Percentiles rank a stretch among this genome's conserved stretches.
These are phyloP conservation scores for Pipistrellus pipistrellus DNA, from an alignment of 2,797 vertebrate species.

Conservation along the genomic window DNA sequence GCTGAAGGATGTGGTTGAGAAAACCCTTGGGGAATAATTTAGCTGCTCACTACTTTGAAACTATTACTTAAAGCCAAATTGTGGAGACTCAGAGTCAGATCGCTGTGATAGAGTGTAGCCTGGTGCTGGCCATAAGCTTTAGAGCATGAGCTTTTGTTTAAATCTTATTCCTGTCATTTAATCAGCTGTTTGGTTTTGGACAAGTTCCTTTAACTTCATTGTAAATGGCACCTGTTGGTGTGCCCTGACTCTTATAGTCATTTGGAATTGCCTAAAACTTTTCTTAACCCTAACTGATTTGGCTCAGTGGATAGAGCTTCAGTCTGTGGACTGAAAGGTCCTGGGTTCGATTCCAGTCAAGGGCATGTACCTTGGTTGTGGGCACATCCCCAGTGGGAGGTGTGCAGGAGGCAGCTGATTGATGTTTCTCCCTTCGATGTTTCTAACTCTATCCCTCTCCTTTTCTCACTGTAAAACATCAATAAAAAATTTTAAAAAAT, in stretches of 20 bases:
- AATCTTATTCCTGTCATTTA: background rate
- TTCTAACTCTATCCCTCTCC: too few species aligned
- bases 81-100: background rate
- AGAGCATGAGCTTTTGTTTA: conserved; percentile 8
- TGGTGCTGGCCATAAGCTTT: background rate
- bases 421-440: too few species aligned
- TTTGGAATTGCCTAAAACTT: conserved; percentile 44
- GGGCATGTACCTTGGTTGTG: too few species aligned
- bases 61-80: background rate
- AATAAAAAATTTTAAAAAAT: too few species aligned
- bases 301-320: too few species aligned
- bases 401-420: too few species aligned
- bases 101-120: background rate
- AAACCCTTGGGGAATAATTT: background rate
- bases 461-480: too few species aligned
- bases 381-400: too few species aligned
- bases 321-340: too few species aligned
- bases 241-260: background rate
- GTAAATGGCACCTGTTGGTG: background rate
- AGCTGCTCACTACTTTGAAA: conserved; percentile 27
- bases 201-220: conserved; percentile 24
- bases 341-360: too few species aligned
- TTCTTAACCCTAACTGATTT: too few species aligned
- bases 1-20: conserved; percentile 20
- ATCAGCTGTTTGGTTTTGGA: conserved; percentile 1